Percentiles rank a stretch among this genome's conserved stretches.
phyloP scores from a whole-genome alignment of 2,113 vertebrate species.

The Tretioscincus oriximinensis region DNA sequence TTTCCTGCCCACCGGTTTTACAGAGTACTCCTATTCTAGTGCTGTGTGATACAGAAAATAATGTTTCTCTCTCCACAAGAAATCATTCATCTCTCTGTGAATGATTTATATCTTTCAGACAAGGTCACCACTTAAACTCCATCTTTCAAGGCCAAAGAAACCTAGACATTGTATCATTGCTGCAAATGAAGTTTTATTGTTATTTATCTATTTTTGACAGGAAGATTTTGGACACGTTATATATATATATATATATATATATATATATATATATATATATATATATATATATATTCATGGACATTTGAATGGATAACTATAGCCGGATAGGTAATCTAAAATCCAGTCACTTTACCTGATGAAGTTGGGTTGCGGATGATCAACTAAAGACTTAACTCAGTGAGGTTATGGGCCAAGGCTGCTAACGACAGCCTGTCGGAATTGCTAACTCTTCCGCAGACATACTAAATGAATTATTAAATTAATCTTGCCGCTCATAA shows the following conservation, averaged over 20 bases:
- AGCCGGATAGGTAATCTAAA: neutral
- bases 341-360: neutral
- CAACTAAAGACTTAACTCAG: neutral
- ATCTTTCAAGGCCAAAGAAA: too few relatives aligned
- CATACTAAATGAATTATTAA: conserved; percentile 4
- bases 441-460: conserved; percentile 8
- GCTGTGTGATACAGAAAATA: too few relatives aligned
- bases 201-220: neutral
- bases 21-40: too few relatives aligned
- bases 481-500: conserved; percentile 17
- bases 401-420: neutral
- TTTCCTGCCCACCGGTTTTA: too few relatives aligned
- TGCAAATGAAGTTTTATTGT: neutral
- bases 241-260: too few relatives aligned
- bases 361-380: neutral
- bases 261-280: too few relatives aligned
- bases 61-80: too few relatives aligned
- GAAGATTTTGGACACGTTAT: too few relatives aligned
- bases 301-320: neutral
- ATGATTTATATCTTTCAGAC: too few relatives aligned
- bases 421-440: conserved; percentile 11
- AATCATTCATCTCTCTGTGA: too few relatives aligned
- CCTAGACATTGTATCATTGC: neutral
- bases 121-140: too few relatives aligned
- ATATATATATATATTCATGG: conserved; percentile 6